Evolutionary conservation across 2,113 vertebrate genomes (phyloP).

Genomic region (Probosciger aterrimus): DNA sequence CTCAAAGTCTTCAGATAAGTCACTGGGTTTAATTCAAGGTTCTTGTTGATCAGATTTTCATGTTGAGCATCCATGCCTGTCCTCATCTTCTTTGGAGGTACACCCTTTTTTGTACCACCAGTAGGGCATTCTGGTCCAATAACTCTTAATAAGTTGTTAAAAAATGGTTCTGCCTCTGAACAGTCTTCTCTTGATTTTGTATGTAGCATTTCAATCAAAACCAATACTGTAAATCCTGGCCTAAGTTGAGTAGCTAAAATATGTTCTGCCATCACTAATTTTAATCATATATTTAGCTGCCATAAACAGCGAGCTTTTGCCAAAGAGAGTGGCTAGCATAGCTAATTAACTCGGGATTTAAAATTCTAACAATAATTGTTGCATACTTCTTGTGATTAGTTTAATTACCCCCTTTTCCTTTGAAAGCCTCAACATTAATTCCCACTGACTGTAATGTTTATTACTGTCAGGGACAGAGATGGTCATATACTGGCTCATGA

Average conservation of each 20-base stretch:
- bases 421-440: conserved; percentile 40
- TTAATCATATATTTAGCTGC: not conserved
- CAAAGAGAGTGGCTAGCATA: conserved; percentile 21
- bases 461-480: not conserved
- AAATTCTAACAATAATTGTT: conserved; percentile 40
- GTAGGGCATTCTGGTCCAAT: not conserved
- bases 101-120: not conserved
- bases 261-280: not conserved
- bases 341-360: conserved; percentile 26
- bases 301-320: not conserved
- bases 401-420: conserved; percentile 58
- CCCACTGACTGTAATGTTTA: not conserved
- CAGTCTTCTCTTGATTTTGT: not conserved
- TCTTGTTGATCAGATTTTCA: not conserved
- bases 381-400: conserved; percentile 40
- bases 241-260: not conserved
- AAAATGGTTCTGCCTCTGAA: not conserved
- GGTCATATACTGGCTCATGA: not conserved
- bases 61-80: rapidly evolving
- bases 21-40: not conserved
- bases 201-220: not conserved
- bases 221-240: not conserved
- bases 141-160: not conserved
- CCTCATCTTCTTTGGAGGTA: not conserved
- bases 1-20: not conserved